Evolutionary conservation across 1,140 invertebrate species (phyloP).

Genomic region (Papilio aristodemus): DNA sequence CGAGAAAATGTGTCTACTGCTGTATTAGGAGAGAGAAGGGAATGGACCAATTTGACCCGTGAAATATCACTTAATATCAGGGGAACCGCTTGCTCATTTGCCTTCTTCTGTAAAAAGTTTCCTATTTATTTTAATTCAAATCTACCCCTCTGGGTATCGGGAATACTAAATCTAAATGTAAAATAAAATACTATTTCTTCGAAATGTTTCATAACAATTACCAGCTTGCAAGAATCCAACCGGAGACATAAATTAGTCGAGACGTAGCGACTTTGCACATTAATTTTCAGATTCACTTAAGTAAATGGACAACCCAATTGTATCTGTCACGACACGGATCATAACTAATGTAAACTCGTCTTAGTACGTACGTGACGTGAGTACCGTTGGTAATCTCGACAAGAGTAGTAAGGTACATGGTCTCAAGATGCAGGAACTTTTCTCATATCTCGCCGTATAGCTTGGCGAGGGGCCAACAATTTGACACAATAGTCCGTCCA

Average conservation of each 20-base stretch:
- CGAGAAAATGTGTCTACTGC: no score
- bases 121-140: no score
- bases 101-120: no score
- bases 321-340: neutral
- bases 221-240: neutral
- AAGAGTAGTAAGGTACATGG: neutral
- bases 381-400: neutral
- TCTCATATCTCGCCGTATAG: constrained; percentile 39
- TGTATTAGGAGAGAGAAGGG: no score
- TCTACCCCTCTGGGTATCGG: no score
- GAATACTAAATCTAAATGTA: no score
- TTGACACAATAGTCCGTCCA: constrained; percentile 45
- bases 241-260: neutral
- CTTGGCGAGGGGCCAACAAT: constrained; percentile 58
- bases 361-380: neutral
- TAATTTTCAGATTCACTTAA: constrained; percentile 15
- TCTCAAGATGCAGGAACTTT: constrained; percentile 26
- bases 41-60: no score
- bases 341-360: neutral
- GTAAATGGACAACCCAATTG: constrained; percentile 10
- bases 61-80: no score
- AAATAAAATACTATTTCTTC: neutral
- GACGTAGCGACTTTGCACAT: neutral
- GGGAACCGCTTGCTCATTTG: no score
- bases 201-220: neutral